phyloP scores from a whole-genome alignment of 1,140 invertebrate genomes.

The Melanaphis sacchari region DNA sequence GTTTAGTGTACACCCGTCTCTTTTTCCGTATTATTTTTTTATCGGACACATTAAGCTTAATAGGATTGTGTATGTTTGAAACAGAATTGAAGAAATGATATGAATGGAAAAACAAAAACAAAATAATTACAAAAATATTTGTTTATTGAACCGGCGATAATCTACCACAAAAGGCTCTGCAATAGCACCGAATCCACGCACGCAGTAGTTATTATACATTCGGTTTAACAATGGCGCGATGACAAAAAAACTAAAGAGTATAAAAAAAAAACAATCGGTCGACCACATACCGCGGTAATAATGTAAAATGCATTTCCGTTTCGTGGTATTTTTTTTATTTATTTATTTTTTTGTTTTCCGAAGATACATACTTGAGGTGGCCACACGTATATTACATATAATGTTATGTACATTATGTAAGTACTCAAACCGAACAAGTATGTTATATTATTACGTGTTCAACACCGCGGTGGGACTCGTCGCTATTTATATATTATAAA shows the following conservation, averaged over 20 bases:
- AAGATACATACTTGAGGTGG: neutral
- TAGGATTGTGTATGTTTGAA: neutral
- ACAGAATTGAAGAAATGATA: neutral
- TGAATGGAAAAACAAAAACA: neutral
- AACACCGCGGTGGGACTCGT: no score
- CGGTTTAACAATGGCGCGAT: slow-evolving; percentile 10
- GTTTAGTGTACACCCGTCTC: neutral
- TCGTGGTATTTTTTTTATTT: slow-evolving; percentile 15
- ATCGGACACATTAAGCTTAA: no score
- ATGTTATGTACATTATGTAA: neutral
- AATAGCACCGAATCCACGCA: neutral
- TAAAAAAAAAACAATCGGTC: neutral
- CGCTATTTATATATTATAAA: no score
- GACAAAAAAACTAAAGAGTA: slow-evolving; percentile 10
- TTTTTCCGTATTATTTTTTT: neutral
- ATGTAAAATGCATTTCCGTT: slow-evolving; percentile 33
- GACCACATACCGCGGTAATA: slow-evolving; percentile 14
- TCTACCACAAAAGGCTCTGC: neutral
- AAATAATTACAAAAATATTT: slow-evolving; percentile 7
- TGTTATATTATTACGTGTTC: neutral
- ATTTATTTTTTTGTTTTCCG: neutral
- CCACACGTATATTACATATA: neutral
- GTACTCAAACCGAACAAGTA: neutral
- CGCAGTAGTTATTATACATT: neutral
- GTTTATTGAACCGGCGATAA: slow-evolving; percentile 27